Percentiles rank a stretch among this genome's conserved stretches.
Conservation (phyloP, 2,797 vertebrate species). For the Odontamblyopus lacepedii region DNA sequence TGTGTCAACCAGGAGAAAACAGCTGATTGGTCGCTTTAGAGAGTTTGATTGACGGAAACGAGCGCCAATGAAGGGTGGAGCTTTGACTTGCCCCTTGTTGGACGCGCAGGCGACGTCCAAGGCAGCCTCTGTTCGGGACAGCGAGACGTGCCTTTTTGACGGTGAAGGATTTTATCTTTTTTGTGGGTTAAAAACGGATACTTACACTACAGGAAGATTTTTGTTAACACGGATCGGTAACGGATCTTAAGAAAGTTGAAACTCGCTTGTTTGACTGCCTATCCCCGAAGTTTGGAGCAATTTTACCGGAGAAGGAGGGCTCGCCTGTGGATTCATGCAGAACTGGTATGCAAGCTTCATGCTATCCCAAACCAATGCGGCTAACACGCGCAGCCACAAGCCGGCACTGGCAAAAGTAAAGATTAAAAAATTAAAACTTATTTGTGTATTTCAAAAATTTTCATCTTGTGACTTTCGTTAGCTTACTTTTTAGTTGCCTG, state of each 20-base stretch:
- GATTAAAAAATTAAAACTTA: neutral
- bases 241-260: conserved; percentile 2
- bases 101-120: conserved; percentile 38
- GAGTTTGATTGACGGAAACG: conserved; percentile 31
- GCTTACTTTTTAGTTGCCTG: rapidly evolving
- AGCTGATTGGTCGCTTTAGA: conserved; percentile 15
- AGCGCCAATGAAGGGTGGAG: conserved; percentile 42
- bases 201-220: conserved; percentile 9
- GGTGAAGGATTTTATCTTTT: conserved; percentile 2
- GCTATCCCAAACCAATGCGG: neutral
- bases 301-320: conserved; percentile 38
- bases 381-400: too few species aligned
- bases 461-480: neutral
- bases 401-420: neutral
- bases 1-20: neutral
- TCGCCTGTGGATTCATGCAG: conserved; percentile 38
- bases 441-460: neutral
- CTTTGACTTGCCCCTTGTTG: conserved; percentile 36
- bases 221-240: neutral
- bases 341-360: conserved; percentile 40
- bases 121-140: conserved; percentile 62
- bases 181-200: conserved; percentile 43
- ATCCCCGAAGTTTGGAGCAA: conserved; percentile 34
- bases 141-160: conserved; percentile 16
- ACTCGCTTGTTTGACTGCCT: neutral